A percentile compares a stretch with the other conserved stretches of the same genome.
Conservation (phyloP, 2,113 vertebrate species). For the Triplophysa rosa region DNA sequence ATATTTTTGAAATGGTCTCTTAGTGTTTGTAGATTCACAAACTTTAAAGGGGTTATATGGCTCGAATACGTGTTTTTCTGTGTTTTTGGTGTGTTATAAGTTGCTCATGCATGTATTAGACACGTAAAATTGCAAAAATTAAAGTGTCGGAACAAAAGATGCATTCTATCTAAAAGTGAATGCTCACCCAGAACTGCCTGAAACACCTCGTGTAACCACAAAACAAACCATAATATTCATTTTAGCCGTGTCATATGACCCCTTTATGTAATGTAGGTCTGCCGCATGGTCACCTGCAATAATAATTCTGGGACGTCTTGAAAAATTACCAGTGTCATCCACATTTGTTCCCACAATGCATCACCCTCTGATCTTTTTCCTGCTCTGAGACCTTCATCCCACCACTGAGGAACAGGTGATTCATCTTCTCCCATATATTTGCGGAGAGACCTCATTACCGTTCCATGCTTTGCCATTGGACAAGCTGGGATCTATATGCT, state of each 20-base stretch:
- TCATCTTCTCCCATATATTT: conserved; percentile 29
- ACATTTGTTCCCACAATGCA: background rate
- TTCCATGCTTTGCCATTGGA: background rate
- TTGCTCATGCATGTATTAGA: no score
- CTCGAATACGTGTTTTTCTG: no score
- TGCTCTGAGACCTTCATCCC: background rate
- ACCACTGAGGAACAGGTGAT: background rate
- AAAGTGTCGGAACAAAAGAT: no score
- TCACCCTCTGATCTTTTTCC: conserved; percentile 1
- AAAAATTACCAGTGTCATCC: background rate
- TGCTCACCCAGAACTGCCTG: no score
- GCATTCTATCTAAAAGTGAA: no score
- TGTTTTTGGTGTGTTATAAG: no score
- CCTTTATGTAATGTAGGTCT: background rate
- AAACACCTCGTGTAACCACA: no score
- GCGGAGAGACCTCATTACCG: conserved; percentile 9
- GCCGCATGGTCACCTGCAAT: background rate
- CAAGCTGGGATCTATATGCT: background rate
- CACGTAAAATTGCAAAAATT: no score
- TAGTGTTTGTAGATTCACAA: no score
- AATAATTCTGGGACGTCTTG: background rate
- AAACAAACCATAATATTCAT: no score
- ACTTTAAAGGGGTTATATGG: no score
- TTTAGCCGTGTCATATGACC: background rate
- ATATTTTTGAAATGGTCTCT: no score